Conservation (phyloP, 2,113 vertebrate genomes). For the Sarotherodon lohbergeri region DNA sequence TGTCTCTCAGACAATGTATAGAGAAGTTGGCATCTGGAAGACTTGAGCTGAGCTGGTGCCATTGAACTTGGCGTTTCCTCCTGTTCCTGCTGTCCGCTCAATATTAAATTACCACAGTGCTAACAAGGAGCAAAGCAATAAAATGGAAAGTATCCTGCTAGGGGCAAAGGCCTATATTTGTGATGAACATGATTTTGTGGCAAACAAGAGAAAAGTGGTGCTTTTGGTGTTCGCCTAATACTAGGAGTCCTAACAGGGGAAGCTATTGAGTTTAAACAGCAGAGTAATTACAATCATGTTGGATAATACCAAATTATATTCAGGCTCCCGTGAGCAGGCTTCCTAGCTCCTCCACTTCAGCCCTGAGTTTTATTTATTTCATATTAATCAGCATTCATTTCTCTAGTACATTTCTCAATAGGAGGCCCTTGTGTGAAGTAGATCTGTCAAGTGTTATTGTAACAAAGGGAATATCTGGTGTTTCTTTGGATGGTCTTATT, state of each 20-base stretch:
- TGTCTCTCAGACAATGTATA: neutral
- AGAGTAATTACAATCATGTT: constrained; percentile 55
- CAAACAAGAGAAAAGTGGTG: constrained; percentile 66
- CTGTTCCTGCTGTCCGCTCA: constrained; percentile 18
- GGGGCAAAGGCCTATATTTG: constrained; percentile 39
- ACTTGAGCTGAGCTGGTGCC: constrained; percentile 6
- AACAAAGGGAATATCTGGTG: constrained; percentile 41
- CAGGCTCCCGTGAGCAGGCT: constrained; percentile 24
- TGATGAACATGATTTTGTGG: constrained; percentile 54
- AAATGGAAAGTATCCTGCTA: constrained; percentile 22
- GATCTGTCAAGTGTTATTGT: constrained; percentile 59
- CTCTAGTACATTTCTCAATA: constrained; percentile 40
- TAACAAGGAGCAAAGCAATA: constrained; percentile 27
- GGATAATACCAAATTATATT: constrained; percentile 34
- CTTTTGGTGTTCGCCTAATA: constrained; percentile 25
- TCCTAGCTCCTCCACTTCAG: constrained; percentile 18
- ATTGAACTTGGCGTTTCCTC: constrained; percentile 20
- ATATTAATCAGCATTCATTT: constrained; percentile 59
- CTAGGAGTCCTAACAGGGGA: constrained; percentile 4
- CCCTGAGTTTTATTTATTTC: constrained; percentile 52
- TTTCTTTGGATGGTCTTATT: constrained; percentile 33
- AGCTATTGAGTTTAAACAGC: constrained; percentile 33
- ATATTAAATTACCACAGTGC: constrained; percentile 25
- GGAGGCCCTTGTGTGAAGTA: constrained; percentile 58
- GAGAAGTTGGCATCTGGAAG: neutral